A percentile compares a stretch with the other conserved stretches of the same genome.
Conservation (phyloP, 2,888 invertebrate species). For the Brenthis ino region DNA sequence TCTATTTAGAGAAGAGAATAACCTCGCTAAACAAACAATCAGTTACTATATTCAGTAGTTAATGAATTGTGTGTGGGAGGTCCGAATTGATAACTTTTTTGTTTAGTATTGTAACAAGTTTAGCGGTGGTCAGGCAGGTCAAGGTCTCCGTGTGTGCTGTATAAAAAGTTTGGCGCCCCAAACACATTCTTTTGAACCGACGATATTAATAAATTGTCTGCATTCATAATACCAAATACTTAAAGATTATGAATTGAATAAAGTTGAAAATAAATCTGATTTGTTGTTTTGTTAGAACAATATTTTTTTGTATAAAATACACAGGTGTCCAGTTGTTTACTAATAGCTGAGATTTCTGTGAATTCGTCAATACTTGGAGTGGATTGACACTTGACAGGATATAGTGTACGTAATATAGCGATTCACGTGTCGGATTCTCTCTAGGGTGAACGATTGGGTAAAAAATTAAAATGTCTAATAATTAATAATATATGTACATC, state of each 20-base stretch:
- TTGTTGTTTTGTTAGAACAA: background rate
- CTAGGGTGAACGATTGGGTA: too few species aligned
- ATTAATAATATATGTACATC: too few species aligned
- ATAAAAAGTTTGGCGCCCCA: constrained; percentile 67
- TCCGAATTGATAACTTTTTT: constrained; percentile 69
- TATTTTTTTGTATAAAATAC: too few species aligned
- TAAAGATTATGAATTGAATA: constrained; percentile 23
- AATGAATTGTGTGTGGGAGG: background rate
- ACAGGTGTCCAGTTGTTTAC: constrained; percentile 56
- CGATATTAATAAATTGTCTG: constrained; percentile 64
- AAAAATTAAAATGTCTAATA: too few species aligned
- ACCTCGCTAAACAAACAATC: too few species aligned
- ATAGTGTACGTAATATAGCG: background rate
- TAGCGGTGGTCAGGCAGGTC: constrained; percentile 65
- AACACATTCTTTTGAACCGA: constrained; percentile 58
- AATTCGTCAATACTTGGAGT: constrained; percentile 36
- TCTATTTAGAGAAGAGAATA: too few species aligned
- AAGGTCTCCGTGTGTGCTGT: constrained; percentile 62
- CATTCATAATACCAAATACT: constrained; percentile 43
- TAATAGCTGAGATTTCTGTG: constrained; percentile 49
- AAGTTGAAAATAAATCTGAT: constrained; percentile 1
- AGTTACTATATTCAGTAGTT: too few species aligned
- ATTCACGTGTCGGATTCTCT: background rate
- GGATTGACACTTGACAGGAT: constrained; percentile 24
- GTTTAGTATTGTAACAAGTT: constrained; percentile 70